phyloP scores from a whole-genome alignment of 1,140 invertebrate species.

The Aphidius ervi region DNA sequence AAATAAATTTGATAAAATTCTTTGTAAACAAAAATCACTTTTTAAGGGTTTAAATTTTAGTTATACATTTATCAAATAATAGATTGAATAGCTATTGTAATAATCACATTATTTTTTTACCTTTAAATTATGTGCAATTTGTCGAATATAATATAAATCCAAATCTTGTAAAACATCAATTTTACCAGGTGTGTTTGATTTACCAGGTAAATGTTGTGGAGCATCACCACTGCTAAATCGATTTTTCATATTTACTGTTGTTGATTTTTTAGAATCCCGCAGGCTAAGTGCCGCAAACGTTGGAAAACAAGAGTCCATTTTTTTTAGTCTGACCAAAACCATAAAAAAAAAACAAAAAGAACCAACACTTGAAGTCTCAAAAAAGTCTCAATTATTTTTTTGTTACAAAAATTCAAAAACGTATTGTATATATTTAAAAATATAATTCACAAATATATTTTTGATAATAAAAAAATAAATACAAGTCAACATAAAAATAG shows the following conservation, averaged over 20 bases:
- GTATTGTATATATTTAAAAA: too few relatives aligned
- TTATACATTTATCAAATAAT: background rate
- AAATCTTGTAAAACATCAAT: slow-evolving; percentile 57
- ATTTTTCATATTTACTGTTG: slow-evolving; percentile 31
- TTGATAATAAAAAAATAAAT: background rate
- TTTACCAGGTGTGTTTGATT: slow-evolving; percentile 37
- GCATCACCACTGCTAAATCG: slow-evolving; percentile 34
- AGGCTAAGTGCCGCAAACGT: slow-evolving; percentile 49
- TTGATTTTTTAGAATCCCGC: slow-evolving; percentile 37
- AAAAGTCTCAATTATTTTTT: too few relatives aligned
- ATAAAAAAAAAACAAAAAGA: slow-evolving; percentile 2
- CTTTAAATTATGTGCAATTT: slow-evolving; percentile 59
- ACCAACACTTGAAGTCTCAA: background rate
- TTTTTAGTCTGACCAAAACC: background rate
- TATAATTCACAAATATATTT: too few relatives aligned
- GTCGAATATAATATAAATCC: slow-evolving; percentile 58
- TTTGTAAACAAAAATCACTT: too few relatives aligned
- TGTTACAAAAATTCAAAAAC: too few relatives aligned
- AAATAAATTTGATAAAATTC: too few relatives aligned
- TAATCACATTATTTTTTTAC: slow-evolving; percentile 35
- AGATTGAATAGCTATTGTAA: background rate
- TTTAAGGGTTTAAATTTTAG: too few relatives aligned
- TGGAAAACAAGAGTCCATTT: slow-evolving; percentile 55
- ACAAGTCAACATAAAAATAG: background rate
- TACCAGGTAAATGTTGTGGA: slow-evolving; percentile 22